These are phyloP conservation scores for Drosophila truncata DNA, from an alignment of 1,140 invertebrate species.

Conservation along the genomic window DNA sequence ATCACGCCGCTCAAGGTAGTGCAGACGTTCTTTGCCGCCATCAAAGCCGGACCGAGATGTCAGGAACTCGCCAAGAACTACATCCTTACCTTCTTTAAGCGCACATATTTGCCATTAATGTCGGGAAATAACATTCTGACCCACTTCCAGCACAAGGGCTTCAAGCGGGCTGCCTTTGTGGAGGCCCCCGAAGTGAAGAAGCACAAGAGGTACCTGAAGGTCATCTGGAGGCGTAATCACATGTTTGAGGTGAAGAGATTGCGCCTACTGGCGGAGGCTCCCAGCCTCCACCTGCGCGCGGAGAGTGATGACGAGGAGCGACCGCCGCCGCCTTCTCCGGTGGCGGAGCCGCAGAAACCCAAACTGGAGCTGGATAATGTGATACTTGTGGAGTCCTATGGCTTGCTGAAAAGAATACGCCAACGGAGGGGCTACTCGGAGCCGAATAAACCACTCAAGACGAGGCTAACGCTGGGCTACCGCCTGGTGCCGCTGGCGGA, in stretches of 20 bases:
- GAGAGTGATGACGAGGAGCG: not conserved
- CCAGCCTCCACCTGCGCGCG: not conserved
- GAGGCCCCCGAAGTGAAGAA: fast-evolving
- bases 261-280: not conserved
- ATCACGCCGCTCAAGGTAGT: not conserved
- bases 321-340: no score
- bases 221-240: not conserved
- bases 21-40: not conserved
- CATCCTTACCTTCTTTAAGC: not conserved
- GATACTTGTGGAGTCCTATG: not conserved
- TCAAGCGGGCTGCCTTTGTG: not conserved
- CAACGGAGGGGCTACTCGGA: not conserved
- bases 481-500: not conserved
- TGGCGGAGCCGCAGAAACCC: not conserved
- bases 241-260: fast-evolving
- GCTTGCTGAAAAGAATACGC: not conserved
- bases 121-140: not conserved
- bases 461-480: not conserved
- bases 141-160: not conserved
- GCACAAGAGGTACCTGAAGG: not conserved
- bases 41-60: not conserved
- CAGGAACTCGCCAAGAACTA: not conserved
- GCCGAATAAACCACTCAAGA: not conserved
- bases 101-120: not conserved
- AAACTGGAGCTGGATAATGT: not conserved